These are phyloP conservation scores for Sebastolobus altivelis DNA, from an alignment of 2,797 vertebrate species.

Conservation along the genomic window DNA sequence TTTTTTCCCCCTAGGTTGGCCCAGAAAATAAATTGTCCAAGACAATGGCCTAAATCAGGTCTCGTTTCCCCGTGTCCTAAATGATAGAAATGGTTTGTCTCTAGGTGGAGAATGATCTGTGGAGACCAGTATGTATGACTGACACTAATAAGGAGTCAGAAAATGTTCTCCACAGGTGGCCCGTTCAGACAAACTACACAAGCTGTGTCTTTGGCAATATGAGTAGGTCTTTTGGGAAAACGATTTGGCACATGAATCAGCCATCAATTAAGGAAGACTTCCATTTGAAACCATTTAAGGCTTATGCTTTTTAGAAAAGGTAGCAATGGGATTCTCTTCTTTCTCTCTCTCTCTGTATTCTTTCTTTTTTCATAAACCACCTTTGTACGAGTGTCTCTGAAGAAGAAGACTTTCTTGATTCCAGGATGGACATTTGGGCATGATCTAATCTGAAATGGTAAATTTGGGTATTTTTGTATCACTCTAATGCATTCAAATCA, in stretches of 20 bases:
- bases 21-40: constrained; percentile 21
- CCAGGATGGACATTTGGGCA: not conserved
- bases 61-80: not conserved
- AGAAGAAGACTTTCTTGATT: not conserved
- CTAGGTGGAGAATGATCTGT: constrained; percentile 5
- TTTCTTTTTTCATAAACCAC: not conserved
- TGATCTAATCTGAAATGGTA: not conserved
- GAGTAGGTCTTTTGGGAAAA: not conserved
- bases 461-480: not conserved
- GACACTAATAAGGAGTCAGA: not conserved
- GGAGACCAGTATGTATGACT: constrained; percentile 3
- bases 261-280: not conserved
- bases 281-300: not conserved
- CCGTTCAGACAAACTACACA: not conserved
- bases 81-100: constrained; percentile 13
- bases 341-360: not conserved
- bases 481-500: not conserved
- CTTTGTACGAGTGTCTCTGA: not conserved
- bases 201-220: not conserved
- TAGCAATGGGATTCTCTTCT: not conserved
- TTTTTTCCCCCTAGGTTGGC: constrained; percentile 1
- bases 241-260: not conserved
- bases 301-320: not conserved
- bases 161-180: not conserved
- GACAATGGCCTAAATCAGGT: constrained; percentile 25